A percentile compares a stretch with the other conserved stretches of the same genome.
Evolutionary conservation across 2,797 vertebrate species (phyloP).

Genomic region (Halcyon chelicuti): DNA sequence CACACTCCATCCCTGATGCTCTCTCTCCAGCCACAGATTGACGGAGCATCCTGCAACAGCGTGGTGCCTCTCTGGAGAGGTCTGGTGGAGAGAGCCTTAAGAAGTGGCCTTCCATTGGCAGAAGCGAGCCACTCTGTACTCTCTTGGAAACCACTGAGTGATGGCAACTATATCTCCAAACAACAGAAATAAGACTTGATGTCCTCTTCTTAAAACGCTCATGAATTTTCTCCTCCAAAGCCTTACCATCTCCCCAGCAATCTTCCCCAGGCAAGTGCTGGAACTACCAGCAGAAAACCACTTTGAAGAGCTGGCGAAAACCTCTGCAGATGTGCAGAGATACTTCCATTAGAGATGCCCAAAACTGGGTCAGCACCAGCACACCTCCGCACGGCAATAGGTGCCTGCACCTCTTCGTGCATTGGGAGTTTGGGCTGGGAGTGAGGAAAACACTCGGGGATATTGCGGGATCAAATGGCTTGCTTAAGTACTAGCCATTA

Average conservation of each 20-base stretch:
- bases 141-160: not conserved
- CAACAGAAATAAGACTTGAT: not conserved
- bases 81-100: not conserved
- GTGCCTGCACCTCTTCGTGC: not conserved
- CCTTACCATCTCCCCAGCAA: not conserved
- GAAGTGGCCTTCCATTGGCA: not conserved
- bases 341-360: not conserved
- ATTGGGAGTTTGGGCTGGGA: not conserved
- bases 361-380: not conserved
- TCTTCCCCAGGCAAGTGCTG: not conserved
- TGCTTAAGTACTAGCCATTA: not conserved
- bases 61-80: not conserved
- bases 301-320: not conserved
- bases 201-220: not conserved
- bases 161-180: not conserved
- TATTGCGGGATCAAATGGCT: conserved; percentile 24
- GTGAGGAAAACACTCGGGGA: not conserved
- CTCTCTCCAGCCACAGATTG: not conserved
- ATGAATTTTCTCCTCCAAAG: not conserved
- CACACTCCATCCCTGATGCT: not conserved
- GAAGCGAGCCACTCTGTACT: not conserved
- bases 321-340: not conserved
- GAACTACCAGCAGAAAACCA: not conserved
- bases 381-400: not conserved
- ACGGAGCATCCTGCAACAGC: not conserved